A percentile compares a stretch with the other conserved stretches of the same genome.
Conservation (phyloP, 2,113 vertebrate species). For the Gobiocypris rarus region DNA sequence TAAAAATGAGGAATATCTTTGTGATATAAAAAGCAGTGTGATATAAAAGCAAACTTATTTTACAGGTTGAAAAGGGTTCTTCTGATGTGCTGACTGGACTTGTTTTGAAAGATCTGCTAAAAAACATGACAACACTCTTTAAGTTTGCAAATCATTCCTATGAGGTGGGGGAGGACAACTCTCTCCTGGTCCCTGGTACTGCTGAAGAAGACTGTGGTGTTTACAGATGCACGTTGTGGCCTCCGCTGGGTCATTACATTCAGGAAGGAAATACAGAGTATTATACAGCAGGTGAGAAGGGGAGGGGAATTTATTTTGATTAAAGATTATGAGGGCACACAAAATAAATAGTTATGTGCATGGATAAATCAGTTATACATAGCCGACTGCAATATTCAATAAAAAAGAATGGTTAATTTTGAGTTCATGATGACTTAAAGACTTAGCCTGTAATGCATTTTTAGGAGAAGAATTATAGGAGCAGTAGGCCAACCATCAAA, state of each 20-base stretch:
- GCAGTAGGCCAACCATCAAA: background rate
- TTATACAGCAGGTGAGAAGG: conserved; percentile 45
- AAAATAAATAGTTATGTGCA: too few relatives aligned
- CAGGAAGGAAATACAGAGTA: conserved; percentile 47
- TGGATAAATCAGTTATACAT: too few relatives aligned
- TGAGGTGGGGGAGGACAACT: conserved; percentile 45
- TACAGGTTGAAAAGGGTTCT: conserved; percentile 41
- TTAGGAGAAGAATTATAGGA: background rate
- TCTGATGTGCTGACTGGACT: conserved; percentile 49
- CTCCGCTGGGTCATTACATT: conserved; percentile 59
- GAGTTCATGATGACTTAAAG: background rate
- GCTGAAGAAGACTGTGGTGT: conserved; percentile 40
- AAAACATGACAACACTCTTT: conserved; percentile 42
- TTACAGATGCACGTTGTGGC: conserved; percentile 59
- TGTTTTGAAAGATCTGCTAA: conserved; percentile 56
- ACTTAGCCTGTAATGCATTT: too few relatives aligned
- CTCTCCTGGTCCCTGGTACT: conserved; percentile 40
- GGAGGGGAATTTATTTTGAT: too few relatives aligned
- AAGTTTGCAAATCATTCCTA: conserved; percentile 52
- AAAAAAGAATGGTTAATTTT: too few relatives aligned
- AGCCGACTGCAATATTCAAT: too few relatives aligned
- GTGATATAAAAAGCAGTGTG: too few relatives aligned
- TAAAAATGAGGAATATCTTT: too few relatives aligned
- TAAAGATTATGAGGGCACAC: too few relatives aligned
- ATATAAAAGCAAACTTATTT: background rate